Percentiles rank a stretch among this genome's conserved stretches.
Conservation (phyloP, 2,888 invertebrate genomes). For the Acronicta aceris region DNA sequence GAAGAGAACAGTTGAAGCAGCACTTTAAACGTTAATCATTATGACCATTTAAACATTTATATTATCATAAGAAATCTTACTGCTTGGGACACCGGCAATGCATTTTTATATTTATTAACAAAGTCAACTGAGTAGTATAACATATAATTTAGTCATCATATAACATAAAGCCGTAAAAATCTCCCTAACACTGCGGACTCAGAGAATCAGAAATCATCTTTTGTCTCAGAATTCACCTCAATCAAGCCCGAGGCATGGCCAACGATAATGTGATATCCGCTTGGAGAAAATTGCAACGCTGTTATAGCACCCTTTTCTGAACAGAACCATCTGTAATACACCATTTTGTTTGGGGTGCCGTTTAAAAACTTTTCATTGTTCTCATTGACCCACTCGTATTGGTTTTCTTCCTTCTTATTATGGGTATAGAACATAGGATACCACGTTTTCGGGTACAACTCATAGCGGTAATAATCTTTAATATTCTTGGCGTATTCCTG, state of each 20-base stretch:
- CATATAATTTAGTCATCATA: no score
- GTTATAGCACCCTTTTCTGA: slow-evolving; percentile 76
- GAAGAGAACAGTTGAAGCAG: no score
- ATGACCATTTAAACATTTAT: no score
- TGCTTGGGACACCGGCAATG: no score
- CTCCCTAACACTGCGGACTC: no score
- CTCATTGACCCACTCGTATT: slow-evolving; percentile 67
- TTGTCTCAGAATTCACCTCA: slow-evolving; percentile 74
- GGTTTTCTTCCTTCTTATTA: slow-evolving; percentile 48
- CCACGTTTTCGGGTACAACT: slow-evolving; percentile 67
- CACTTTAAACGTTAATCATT: no score
- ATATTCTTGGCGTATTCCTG: slow-evolving; percentile 63
- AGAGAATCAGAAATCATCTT: not conserved
- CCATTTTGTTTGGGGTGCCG: slow-evolving; percentile 68
- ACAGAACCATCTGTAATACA: slow-evolving; percentile 74
- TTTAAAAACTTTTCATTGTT: slow-evolving; percentile 71
- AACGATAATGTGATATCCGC: slow-evolving; percentile 79
- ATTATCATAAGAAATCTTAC: no score
- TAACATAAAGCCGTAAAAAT: no score
- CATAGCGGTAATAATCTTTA: slow-evolving; percentile 66
- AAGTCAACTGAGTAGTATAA: no score
- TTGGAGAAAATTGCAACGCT: slow-evolving; percentile 78
- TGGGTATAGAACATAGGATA: slow-evolving; percentile 75
- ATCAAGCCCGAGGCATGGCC: slow-evolving; percentile 86
- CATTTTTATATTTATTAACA: no score